Conservation (phyloP, 2,888 invertebrate genomes). For the Margaritifera margaritifera region DNA sequence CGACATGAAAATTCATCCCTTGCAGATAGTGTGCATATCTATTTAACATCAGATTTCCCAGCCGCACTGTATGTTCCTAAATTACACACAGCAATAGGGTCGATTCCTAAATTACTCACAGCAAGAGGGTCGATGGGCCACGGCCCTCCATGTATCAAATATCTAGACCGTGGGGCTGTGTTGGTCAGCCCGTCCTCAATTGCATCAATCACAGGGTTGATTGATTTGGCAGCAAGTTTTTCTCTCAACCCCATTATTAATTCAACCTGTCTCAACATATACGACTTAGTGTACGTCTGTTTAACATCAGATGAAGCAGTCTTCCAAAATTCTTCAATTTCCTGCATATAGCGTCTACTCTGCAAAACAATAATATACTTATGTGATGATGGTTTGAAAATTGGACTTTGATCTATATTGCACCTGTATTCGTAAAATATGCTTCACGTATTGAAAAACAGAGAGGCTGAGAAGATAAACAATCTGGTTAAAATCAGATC, state of each 20-base stretch:
- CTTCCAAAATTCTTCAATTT: slow-evolving; percentile 20
- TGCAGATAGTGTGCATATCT: too few relatives aligned
- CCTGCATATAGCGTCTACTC: slow-evolving; percentile 16
- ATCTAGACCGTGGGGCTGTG: slow-evolving; percentile 32
- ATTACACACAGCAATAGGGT: slow-evolving; percentile 24
- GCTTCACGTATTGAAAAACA: too few relatives aligned
- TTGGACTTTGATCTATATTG: too few relatives aligned
- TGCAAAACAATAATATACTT: neutral
- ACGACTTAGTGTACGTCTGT: slow-evolving; percentile 23
- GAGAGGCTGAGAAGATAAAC: too few relatives aligned
- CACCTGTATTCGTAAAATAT: too few relatives aligned
- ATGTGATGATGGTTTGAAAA: too few relatives aligned
- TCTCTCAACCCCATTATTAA: slow-evolving; percentile 11
- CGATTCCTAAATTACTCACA: slow-evolving; percentile 18
- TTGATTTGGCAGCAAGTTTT: slow-evolving; percentile 23
- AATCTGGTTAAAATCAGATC: too few relatives aligned
- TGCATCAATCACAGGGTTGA: slow-evolving; percentile 46
- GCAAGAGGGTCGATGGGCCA: slow-evolving; percentile 26
- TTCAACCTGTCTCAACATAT: slow-evolving; percentile 21
- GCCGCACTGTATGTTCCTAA: too few relatives aligned
- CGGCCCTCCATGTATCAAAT: slow-evolving; percentile 38
- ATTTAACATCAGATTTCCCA: too few relatives aligned
- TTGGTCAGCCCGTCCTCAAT: slow-evolving; percentile 44
- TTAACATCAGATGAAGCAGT: slow-evolving; percentile 14
- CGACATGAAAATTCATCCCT: too few relatives aligned